Conservation (phyloP, 35 echinoderm and acorn worm genomes). For the Strongylocentrotus purpuratus region DNA sequence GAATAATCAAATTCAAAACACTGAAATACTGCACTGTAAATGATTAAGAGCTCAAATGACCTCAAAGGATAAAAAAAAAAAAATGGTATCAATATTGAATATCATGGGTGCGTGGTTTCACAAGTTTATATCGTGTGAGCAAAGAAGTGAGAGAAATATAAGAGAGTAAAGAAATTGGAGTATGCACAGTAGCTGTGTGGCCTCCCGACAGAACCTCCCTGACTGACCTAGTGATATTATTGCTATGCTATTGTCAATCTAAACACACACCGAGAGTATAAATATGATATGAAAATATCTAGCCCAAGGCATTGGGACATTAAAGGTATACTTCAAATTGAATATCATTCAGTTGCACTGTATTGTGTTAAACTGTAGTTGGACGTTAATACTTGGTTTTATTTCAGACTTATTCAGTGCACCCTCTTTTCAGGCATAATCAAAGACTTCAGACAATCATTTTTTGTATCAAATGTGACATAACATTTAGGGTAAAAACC, state of each 20-base stretch:
- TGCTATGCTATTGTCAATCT: neutral
- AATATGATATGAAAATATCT: conserved; percentile 14
- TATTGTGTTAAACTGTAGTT: too few relatives aligned
- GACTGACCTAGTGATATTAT: neutral
- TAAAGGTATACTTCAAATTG: neutral
- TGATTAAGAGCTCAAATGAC: neutral
- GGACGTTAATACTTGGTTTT: too few relatives aligned
- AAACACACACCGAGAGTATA: neutral
- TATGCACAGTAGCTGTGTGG: neutral
- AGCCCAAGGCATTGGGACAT: neutral
- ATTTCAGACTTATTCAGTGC: neutral
- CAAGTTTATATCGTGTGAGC: neutral
- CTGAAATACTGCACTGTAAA: neutral
- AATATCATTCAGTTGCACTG: too few relatives aligned
- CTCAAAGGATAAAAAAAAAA: neutral
- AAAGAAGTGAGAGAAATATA: neutral
- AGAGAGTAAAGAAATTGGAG: neutral
- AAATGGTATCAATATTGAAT: neutral
- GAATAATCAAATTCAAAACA: neutral
- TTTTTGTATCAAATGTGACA: too few relatives aligned
- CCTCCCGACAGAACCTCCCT: neutral
- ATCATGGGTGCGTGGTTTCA: neutral
- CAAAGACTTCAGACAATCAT: too few relatives aligned
- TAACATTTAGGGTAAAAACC: too few relatives aligned
- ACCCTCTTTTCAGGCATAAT: too few relatives aligned